Evolutionary conservation across 2,113 vertebrate species (phyloP).

Genomic region (Eupsittula cactorum): DNA sequence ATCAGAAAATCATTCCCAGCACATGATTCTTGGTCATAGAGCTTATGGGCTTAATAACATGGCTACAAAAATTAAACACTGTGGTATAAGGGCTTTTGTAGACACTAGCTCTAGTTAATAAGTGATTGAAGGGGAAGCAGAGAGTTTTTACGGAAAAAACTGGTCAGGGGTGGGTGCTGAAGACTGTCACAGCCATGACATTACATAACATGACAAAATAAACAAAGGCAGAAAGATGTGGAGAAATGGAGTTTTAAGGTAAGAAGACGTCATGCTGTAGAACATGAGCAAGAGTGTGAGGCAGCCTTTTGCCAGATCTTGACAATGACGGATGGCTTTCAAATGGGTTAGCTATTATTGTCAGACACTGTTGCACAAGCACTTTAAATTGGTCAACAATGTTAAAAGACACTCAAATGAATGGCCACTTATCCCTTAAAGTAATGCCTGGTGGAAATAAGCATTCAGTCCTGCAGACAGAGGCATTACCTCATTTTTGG

Average conservation of each 20-base stretch:
- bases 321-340: not conserved
- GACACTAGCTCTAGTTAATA: not conserved
- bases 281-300: not conserved
- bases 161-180: not conserved
- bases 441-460: not conserved
- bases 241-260: not conserved
- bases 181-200: not conserved
- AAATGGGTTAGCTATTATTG: not conserved
- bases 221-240: not conserved
- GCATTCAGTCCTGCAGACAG: not conserved
- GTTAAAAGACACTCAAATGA: constrained; percentile 9
- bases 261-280: not conserved
- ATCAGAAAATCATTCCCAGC: not conserved
- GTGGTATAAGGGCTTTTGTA: not conserved
- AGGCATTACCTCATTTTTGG: not conserved
- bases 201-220: not conserved
- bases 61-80: not conserved
- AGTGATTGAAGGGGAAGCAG: not conserved
- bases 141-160: not conserved
- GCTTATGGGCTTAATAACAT: not conserved
- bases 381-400: not conserved
- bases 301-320: not conserved
- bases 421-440: not conserved
- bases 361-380: not conserved
- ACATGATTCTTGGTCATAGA: not conserved